A percentile compares a stretch with the other conserved stretches of the same genome.
Evolutionary conservation across 2,113 vertebrate species (phyloP).

Genomic region (Saccopteryx bilineata): DNA sequence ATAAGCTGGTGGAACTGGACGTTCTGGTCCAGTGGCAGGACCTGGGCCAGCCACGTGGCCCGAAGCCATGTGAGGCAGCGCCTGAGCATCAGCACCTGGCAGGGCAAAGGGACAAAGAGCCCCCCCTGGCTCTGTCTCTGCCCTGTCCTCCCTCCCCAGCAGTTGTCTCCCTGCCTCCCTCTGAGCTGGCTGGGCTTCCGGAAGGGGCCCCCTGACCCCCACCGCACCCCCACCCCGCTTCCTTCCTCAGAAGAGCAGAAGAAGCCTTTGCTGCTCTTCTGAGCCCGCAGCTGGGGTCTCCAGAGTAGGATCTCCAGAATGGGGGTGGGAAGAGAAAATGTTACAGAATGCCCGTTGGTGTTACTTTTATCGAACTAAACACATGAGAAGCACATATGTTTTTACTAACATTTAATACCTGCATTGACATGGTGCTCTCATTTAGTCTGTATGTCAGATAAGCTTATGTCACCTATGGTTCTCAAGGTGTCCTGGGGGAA

Average conservation of each 20-base stretch:
- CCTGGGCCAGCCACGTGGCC: constrained; percentile 88
- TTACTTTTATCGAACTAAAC: neutral
- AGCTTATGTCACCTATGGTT: neutral
- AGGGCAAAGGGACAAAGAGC: neutral
- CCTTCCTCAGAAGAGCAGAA: too few species aligned
- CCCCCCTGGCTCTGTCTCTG: neutral
- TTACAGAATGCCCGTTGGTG: neutral
- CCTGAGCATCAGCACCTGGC: constrained; percentile 93
- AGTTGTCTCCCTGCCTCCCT: neutral
- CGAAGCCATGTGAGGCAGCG: constrained; percentile 92
- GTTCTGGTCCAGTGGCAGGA: constrained; percentile 93
- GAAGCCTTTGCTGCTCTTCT: neutral
- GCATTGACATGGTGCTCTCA: neutral
- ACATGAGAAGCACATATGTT: neutral
- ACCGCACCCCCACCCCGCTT: too few species aligned
- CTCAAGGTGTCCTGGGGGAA: neutral
- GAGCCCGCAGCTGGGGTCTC: neutral
- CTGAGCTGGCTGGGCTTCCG: neutral
- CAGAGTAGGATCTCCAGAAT: neutral
- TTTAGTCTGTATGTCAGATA: neutral
- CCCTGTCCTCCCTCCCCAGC: neutral
- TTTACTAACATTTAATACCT: neutral
- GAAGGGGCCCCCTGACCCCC: neutral
- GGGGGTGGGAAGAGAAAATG: neutral
- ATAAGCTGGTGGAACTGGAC: constrained; percentile 92